Conservation (phyloP, 1,140 invertebrate species). For the Heliconius himera region DNA sequence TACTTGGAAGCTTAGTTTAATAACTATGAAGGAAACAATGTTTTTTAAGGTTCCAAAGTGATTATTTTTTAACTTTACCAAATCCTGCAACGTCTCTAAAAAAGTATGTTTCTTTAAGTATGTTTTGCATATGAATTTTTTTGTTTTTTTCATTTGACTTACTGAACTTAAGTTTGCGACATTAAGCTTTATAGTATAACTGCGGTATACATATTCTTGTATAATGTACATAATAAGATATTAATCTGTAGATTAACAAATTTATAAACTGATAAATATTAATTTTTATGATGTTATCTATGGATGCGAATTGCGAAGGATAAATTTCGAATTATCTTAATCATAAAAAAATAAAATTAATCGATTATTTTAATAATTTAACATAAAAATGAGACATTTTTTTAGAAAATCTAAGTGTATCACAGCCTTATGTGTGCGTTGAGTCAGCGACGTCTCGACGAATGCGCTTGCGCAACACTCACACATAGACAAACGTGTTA, state of each 20-base stretch:
- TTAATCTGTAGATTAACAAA: background rate
- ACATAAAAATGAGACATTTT: background rate
- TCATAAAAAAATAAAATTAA: background rate
- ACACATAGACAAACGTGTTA: conserved; percentile 46
- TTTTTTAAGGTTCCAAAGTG: no score
- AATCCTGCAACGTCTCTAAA: no score
- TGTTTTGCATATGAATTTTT: no score
- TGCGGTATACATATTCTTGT: no score
- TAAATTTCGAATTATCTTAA: background rate
- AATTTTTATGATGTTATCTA: background rate
- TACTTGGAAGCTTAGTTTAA: no score
- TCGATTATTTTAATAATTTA: background rate
- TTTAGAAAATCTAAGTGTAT: conserved; percentile 39
- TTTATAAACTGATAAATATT: background rate
- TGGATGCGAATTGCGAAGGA: background rate
- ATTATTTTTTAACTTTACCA: no score
- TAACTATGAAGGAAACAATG: no score
- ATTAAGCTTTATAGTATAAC: no score
- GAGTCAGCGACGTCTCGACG: conserved; percentile 65
- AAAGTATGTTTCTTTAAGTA: no score
- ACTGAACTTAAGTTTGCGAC: no score
- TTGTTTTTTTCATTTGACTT: no score
- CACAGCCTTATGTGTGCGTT: conserved; percentile 45
- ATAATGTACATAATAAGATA: background rate
- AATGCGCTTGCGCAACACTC: conserved; percentile 59